Evolutionary conservation across 2,113 vertebrate species (phyloP).

Genomic region (Andinoacara biseriatus): DNA sequence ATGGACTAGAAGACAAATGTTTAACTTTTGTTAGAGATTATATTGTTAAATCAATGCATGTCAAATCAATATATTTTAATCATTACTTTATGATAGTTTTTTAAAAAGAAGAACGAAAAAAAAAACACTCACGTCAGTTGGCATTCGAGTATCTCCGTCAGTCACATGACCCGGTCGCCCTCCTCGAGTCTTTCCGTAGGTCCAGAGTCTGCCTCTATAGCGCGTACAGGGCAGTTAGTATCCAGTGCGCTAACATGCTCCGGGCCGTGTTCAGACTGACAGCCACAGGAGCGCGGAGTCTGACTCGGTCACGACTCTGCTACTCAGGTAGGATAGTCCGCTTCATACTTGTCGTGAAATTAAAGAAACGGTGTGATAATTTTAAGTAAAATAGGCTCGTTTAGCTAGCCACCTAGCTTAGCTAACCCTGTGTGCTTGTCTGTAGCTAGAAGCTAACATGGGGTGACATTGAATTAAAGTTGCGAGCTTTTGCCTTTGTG

Average conservation of each 20-base stretch:
- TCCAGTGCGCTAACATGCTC: conserved; percentile 75
- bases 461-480: conserved; percentile 64
- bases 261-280: conserved; percentile 70
- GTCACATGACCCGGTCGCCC: conserved; percentile 43
- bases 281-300: conserved; percentile 58
- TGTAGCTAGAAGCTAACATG: conserved; percentile 10
- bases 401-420: conserved; percentile 34
- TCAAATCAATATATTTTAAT: not conserved
- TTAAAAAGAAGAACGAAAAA: not conserved
- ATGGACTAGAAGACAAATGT: not conserved
- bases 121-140: not conserved
- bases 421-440: conserved; percentile 5
- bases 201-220: conserved; percentile 9
- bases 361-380: not conserved
- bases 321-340: conserved; percentile 65
- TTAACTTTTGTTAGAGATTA: not conserved
- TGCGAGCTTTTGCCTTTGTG: not conserved
- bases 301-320: conserved; percentile 63
- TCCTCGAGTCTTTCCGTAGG: conserved; percentile 5
- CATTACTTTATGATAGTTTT: not conserved
- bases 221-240: conserved; percentile 23
- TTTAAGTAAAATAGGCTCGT: not conserved
- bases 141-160: conserved; percentile 40
- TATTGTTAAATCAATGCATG: not conserved
- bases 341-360: not conserved